Evolutionary conservation across 2,113 vertebrate species (phyloP).

Genomic region (Tachycineta bicolor): DNA sequence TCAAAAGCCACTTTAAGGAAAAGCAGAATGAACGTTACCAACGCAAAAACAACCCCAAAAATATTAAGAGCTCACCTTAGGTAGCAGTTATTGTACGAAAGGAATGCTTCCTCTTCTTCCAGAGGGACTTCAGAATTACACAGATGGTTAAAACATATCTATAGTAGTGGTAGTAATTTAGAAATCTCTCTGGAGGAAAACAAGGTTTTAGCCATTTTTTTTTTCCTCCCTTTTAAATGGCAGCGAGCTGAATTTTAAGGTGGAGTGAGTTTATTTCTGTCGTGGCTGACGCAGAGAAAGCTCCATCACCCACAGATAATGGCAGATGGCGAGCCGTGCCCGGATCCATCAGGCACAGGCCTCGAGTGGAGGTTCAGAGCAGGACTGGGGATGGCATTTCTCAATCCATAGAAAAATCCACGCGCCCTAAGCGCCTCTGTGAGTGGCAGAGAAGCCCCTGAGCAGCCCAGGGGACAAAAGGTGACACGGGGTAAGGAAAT

Average conservation of each 20-base stretch:
- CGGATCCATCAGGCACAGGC: conserved; percentile 13
- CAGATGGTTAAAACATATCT: conserved; percentile 55
- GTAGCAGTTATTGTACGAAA: neutral
- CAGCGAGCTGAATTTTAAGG: conserved; percentile 52
- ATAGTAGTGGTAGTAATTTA: conserved; percentile 37
- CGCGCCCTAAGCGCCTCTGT: neutral
- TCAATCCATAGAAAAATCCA: neutral
- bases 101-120: neutral
- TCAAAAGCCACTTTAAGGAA: neutral
- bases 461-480: neutral
- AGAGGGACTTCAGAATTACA: neutral
- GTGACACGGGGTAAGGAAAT: neutral
- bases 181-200: conserved; percentile 35
- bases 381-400: neutral
- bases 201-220: conserved; percentile 28
- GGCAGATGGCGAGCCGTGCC: conserved; percentile 18
- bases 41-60: neutral
- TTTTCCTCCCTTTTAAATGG: neutral
- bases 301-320: conserved; percentile 40
- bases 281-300: conserved; percentile 9
- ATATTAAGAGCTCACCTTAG: neutral
- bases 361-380: neutral
- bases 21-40: neutral
- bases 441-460: neutral
- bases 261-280: conserved; percentile 49